phyloP scores from a whole-genome alignment of 2,113 vertebrate species.

The Balaenoptera acutorostrata region DNA sequence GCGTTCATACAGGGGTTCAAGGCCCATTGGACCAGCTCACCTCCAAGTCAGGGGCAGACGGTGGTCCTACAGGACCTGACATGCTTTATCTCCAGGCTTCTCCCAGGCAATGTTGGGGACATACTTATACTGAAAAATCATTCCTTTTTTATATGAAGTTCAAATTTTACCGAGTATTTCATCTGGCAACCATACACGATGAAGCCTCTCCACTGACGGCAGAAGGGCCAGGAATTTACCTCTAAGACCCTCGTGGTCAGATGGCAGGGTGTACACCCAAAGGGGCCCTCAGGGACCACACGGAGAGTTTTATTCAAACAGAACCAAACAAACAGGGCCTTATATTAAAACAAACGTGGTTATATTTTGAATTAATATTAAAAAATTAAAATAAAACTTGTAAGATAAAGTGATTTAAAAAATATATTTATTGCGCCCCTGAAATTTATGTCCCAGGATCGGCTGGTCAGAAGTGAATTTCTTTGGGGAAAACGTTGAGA shows the following conservation, averaged over 20 bases:
- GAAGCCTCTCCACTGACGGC: background rate
- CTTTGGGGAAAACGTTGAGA: background rate
- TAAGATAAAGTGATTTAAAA: background rate
- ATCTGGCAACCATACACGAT: background rate
- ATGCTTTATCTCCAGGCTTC: no score
- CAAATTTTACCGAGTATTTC: background rate
- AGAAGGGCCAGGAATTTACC: fast-evolving
- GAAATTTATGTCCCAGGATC: background rate
- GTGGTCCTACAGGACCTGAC: no score
- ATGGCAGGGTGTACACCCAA: no score
- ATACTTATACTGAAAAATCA: background rate
- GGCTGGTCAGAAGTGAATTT: background rate
- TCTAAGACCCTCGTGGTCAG: background rate
- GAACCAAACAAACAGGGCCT: background rate
- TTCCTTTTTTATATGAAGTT: background rate
- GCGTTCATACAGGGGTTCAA: background rate
- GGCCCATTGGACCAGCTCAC: background rate
- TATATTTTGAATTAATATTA: background rate
- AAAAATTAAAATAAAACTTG: background rate
- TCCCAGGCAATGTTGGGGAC: background rate
- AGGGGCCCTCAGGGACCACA: background rate
- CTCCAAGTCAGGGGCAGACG: background rate
- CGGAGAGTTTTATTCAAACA: background rate
- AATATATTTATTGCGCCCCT: background rate
- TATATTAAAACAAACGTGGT: background rate